Conservation (phyloP, 1,140 invertebrate genomes). For the Sinella curviseta region DNA sequence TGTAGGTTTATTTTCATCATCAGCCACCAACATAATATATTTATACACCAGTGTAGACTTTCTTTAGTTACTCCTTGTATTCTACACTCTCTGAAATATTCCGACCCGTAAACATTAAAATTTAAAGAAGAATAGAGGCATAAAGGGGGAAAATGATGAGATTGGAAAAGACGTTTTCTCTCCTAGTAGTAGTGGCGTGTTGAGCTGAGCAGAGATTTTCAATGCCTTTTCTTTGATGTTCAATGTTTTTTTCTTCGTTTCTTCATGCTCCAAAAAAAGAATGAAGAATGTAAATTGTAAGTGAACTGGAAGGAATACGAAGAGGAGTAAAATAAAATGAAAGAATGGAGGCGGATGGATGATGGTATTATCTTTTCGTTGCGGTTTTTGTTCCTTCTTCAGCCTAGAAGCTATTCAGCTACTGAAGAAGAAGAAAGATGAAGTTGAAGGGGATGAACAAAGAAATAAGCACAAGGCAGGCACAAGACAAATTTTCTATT, state of each 20-base stretch:
- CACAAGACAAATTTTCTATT: conserved; percentile 21
- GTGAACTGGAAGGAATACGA: neutral
- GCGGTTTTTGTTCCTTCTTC: neutral
- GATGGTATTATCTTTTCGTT: neutral
- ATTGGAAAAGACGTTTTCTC: neutral
- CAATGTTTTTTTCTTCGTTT: too few species aligned
- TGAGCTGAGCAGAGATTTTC: neutral
- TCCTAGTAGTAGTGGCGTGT: too few species aligned
- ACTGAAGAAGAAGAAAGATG: neutral
- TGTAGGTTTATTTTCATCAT: neutral
- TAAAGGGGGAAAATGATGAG: neutral
- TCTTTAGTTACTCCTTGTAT: too few species aligned
- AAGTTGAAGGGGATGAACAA: neutral
- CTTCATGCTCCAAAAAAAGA: too few species aligned
- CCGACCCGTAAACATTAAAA: too few species aligned
- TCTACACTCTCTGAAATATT: too few species aligned
- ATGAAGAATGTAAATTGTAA: neutral
- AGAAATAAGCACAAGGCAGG: neutral
- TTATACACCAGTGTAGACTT: too few species aligned
- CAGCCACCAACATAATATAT: too few species aligned
- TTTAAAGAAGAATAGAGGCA: too few species aligned
- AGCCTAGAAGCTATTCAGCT: neutral
- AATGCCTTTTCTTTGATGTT: neutral
- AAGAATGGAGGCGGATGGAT: neutral
- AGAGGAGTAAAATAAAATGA: neutral